A percentile compares a stretch with the other conserved stretches of the same genome.
Conservation (phyloP, 1,140 invertebrate species). For the Grapholita molesta region DNA sequence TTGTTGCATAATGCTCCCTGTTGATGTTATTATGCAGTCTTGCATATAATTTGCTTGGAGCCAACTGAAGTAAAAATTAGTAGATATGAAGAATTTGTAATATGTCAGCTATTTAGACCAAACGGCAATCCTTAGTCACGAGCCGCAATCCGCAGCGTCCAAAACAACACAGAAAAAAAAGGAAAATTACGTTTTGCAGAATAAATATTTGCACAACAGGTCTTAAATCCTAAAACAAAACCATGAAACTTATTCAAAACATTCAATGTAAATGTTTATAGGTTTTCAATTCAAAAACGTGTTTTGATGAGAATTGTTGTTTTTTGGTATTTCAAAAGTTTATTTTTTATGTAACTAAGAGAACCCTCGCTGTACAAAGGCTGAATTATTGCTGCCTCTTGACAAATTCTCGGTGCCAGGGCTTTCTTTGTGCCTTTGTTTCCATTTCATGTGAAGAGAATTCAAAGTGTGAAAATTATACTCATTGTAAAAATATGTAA, state of each 20-base stretch:
- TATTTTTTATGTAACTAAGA: background rate
- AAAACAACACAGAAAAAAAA: no score
- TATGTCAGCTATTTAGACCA: no score
- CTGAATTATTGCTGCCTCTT: background rate
- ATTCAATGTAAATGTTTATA: background rate
- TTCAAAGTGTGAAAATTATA: background rate
- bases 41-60: no score
- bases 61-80: no score
- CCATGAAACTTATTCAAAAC: background rate
- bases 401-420: background rate
- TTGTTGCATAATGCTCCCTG: no score
- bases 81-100: no score
- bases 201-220: background rate
- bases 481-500: background rate
- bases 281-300: background rate
- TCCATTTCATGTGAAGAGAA: background rate
- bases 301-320: background rate
- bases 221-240: background rate
- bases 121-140: no score
- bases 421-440: background rate
- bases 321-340: background rate
- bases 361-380: background rate
- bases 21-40: no score
- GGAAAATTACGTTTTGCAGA: no score
- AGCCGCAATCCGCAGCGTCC: no score